These are phyloP conservation scores for Scophthalmus maximus DNA, from an alignment of 2,113 vertebrate genomes.

Conservation along the genomic window DNA sequence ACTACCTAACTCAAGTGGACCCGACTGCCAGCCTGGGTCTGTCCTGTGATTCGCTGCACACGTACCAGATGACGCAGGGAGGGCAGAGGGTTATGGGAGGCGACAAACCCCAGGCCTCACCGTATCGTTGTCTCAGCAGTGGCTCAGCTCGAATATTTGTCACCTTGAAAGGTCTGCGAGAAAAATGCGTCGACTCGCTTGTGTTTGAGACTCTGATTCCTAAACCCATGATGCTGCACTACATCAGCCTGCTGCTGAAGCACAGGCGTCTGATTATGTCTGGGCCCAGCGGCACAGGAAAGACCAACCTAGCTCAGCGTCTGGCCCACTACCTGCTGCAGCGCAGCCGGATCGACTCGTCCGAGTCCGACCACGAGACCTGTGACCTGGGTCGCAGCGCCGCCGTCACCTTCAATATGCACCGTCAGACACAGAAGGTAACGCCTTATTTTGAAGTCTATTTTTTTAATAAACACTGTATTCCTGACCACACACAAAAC, in stretches of 20 bases:
- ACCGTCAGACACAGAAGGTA: conserved; percentile 95
- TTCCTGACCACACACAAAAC: background rate
- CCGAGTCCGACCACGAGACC: conserved; percentile 48
- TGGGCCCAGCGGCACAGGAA: conserved; percentile 94
- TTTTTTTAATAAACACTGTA: too few relatives aligned
- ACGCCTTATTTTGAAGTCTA: background rate
- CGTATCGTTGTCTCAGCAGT: conserved; percentile 83
- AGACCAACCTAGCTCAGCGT: conserved; percentile 92
- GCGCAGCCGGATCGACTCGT: conserved; percentile 84
- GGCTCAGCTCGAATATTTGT: conserved; percentile 81
- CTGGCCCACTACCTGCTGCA: conserved; percentile 94
- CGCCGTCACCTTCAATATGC: conserved; percentile 95
- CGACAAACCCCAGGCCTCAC: conserved; percentile 84
- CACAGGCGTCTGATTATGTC: conserved; percentile 93
- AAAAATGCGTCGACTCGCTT: conserved; percentile 93
- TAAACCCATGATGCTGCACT: conserved; percentile 98
- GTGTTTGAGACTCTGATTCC: conserved; percentile 96
- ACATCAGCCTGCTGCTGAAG: conserved; percentile 94
- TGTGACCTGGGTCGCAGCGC: conserved; percentile 77
- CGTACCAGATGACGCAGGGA: conserved; percentile 90
- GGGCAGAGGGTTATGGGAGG: conserved; percentile 85
- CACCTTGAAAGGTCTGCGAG: conserved; percentile 92
- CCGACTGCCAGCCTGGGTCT: conserved; percentile 91
- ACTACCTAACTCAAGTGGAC: conserved; percentile 93
- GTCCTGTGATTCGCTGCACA: conserved; percentile 88